Base-by-base conservation (phyloP, 2,797 vertebrate species). In the Esox masquinongy region DNA sequence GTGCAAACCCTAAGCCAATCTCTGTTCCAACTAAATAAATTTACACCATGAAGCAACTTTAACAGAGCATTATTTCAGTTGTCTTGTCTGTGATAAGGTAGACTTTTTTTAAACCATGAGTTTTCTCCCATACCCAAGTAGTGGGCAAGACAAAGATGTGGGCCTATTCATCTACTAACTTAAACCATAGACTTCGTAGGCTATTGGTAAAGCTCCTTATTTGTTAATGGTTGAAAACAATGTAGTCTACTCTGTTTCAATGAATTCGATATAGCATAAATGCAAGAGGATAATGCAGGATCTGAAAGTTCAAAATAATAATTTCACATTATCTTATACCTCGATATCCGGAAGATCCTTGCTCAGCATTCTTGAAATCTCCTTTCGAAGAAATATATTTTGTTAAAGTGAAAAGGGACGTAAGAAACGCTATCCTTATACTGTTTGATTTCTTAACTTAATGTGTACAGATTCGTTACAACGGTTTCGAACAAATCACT, bases 311-410 rank as follows among this genome's bases (percentile, higher is more conserved):
- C 69, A 77, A 70, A 67, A 61, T 47, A 75, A 66, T 34, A 31
- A 16, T 66, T 39, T 72, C 4, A 72, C 70, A 59, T 68, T 77
- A 71, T 43, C 49, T 34, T 78, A 85, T 95, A 96, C 95, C 95
- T 96, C 95, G 84, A 95, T 95, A 85, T 96, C 95, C 88, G 90
- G 89, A 9, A 93, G 82, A 85, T 95, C 94, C 90, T 88, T 93
- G 91, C 94, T 95, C 71, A 95, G 92, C 91, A 91, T 85, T 22
- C 88, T 80, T 72, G 94, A 89, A 95, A 95, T 95, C 77, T 61
- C 68, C 70, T 39, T 39, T 71, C 68, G 63, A 76, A 29, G 72
- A 68, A 51, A 76, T 68, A 51, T 7, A 17, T 24, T 43, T 39
- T 77, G 50, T 63, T 39, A 63, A 75, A 56, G 39, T 31, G 68